phyloP scores from a whole-genome alignment of 2,888 invertebrate species.

The Andrena marginata region DNA sequence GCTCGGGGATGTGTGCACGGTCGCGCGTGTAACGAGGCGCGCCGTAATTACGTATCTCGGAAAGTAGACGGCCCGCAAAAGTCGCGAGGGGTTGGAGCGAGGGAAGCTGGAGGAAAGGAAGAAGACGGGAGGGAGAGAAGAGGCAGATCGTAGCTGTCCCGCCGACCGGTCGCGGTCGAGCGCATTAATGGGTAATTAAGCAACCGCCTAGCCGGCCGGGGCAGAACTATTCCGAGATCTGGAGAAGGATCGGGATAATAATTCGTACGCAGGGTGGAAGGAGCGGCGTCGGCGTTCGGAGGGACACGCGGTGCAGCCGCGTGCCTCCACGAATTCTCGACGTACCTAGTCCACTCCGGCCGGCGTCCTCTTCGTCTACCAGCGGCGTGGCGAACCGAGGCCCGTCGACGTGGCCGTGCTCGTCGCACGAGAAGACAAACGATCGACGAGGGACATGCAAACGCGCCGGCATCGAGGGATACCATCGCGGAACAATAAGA shows the following conservation, averaged over 20 bases:
- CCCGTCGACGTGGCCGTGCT: conserved; percentile 60
- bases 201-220: conserved; percentile 52
- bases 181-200: conserved; percentile 71
- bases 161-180: conserved; percentile 43
- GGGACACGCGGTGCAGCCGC: conserved; percentile 47
- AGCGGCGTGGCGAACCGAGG: conserved; percentile 20
- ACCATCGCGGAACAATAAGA: conserved; percentile 77
- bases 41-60: conserved; percentile 62
- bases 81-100: neutral
- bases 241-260: conserved; percentile 68
- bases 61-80: conserved; percentile 8
- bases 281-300: conserved; percentile 29
- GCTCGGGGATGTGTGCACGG: conserved; percentile 24
- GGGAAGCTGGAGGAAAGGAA: neutral
- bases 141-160: conserved; percentile 16
- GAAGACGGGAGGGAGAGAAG: neutral
- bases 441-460: conserved; percentile 75
- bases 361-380: conserved; percentile 37
- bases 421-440: conserved; percentile 73
- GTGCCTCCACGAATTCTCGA: conserved; percentile 72
- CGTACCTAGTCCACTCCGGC: conserved; percentile 60
- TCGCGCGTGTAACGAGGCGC: conserved; percentile 58
- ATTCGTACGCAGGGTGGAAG: conserved; percentile 57
- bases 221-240: conserved; percentile 65
- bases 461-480: conserved; percentile 73